A percentile compares a stretch with the other conserved stretches of the same genome.
These are phyloP conservation scores for Craterocephalus amniculus DNA, from an alignment of 2,797 vertebrate genomes.

Conservation along the genomic window DNA sequence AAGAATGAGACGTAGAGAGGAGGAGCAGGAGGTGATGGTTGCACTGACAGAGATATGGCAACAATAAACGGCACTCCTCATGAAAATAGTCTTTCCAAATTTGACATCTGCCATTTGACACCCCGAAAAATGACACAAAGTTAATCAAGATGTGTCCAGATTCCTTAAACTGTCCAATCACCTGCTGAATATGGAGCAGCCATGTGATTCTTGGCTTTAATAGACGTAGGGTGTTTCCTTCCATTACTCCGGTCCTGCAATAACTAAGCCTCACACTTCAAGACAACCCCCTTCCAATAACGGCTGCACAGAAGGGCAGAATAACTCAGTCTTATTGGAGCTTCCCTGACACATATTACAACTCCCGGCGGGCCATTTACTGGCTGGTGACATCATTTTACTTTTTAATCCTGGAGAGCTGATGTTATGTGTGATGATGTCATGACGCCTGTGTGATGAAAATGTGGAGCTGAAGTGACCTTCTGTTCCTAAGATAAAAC, in stretches of 20 bases:
- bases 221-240: constrained; percentile 17
- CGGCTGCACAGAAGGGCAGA: constrained; percentile 45
- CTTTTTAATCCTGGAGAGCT: constrained; percentile 51
- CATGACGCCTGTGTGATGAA: constrained; percentile 46
- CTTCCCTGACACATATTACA: constrained; percentile 66
- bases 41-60: constrained; percentile 33
- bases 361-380: constrained; percentile 62
- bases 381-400: constrained; percentile 74
- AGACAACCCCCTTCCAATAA: constrained; percentile 46
- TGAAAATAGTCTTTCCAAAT: constrained; percentile 24
- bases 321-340: constrained; percentile 75
- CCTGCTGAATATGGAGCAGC: constrained; percentile 7
- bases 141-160: constrained; percentile 20
- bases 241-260: constrained; percentile 32
- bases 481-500: constrained; percentile 22
- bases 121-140: constrained; percentile 17
- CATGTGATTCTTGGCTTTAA: constrained; percentile 23
- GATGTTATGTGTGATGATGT: constrained; percentile 71
- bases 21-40: constrained; percentile 28
- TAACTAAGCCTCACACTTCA: constrained; percentile 31
- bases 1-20: constrained; percentile 31
- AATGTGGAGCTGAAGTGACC: constrained; percentile 30
- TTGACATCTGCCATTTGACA: constrained; percentile 18
- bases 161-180: constrained; percentile 12
- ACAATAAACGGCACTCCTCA: constrained; percentile 8